Evolutionary conservation across 1,140 invertebrate species (phyloP).

Genomic region (Brachionus rotundiformis): DNA sequence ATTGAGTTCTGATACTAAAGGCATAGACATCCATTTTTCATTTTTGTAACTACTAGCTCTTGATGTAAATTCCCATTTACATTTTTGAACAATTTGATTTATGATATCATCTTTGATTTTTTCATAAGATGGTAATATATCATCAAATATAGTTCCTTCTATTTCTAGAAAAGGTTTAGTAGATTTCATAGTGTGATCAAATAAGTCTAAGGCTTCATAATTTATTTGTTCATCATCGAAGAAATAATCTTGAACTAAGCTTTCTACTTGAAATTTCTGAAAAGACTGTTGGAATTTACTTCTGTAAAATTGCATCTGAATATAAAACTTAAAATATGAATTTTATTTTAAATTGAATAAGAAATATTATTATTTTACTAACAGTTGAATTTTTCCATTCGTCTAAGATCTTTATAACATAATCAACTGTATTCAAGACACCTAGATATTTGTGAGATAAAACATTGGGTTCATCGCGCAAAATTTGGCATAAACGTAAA

Average conservation of each 20-base stretch:
- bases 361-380: too few relatives aligned
- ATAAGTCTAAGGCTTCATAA: not conserved
- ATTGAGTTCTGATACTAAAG: not conserved
- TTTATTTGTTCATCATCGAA: not conserved
- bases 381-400: conserved; percentile 47
- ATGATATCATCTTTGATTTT: conserved; percentile 46
- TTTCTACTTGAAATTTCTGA: not conserved
- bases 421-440: conserved; percentile 39
- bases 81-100: not conserved
- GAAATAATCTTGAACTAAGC: not conserved
- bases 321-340: conserved; percentile 11
- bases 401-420: conserved; percentile 17
- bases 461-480: not conserved
- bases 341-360: too few relatives aligned
- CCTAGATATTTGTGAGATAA: conserved; percentile 20
- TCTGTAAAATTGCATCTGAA: conserved; percentile 26
- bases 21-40: conserved; percentile 48
- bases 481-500: conserved; percentile 37
- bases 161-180: not conserved
- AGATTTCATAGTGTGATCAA: not conserved
- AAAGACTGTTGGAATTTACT: not conserved
- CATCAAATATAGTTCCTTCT: conserved; percentile 36
- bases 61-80: conserved; percentile 41
- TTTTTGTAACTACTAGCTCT: not conserved
- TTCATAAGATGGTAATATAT: conserved; percentile 27